Conservation (phyloP, 2,888 invertebrate genomes). For the Plagiodera versicolora region DNA sequence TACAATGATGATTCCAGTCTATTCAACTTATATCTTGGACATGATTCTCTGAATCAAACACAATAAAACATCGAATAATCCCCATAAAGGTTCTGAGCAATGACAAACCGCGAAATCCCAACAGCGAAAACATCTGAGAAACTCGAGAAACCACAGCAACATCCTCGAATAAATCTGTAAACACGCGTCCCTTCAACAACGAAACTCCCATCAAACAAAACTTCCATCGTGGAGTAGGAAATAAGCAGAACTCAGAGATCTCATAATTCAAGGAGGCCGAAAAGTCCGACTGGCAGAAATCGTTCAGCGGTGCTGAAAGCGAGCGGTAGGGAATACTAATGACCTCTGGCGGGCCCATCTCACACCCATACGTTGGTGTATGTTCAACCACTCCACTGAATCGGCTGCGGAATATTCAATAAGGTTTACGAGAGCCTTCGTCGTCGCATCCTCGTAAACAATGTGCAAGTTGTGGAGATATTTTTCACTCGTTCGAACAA, state of each 20-base stretch:
- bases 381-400: not conserved
- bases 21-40: too few species aligned
- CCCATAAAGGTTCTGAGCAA: too few species aligned
- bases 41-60: too few species aligned
- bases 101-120: constrained; percentile 11
- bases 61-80: too few species aligned
- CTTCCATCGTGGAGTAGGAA: constrained; percentile 1
- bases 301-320: constrained; percentile 24
- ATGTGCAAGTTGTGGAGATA: not conserved
- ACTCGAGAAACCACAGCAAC: not conserved
- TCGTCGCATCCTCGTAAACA: not conserved
- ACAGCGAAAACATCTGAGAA: not conserved
- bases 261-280: constrained; percentile 16
- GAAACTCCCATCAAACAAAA: not conserved
- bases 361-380: not conserved
- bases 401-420: not conserved
- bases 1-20: too few species aligned
- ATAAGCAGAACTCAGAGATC: constrained; percentile 19
- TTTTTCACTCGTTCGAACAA: not conserved
- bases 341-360: constrained; percentile 14
- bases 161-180: not conserved
- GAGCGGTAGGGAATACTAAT: constrained; percentile 32
- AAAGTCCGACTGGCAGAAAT: constrained; percentile 26
- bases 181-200: not conserved
- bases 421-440: not conserved